Conservation (phyloP, 2,797 vertebrate genomes). For the Lepilemur septentrionalis region DNA sequence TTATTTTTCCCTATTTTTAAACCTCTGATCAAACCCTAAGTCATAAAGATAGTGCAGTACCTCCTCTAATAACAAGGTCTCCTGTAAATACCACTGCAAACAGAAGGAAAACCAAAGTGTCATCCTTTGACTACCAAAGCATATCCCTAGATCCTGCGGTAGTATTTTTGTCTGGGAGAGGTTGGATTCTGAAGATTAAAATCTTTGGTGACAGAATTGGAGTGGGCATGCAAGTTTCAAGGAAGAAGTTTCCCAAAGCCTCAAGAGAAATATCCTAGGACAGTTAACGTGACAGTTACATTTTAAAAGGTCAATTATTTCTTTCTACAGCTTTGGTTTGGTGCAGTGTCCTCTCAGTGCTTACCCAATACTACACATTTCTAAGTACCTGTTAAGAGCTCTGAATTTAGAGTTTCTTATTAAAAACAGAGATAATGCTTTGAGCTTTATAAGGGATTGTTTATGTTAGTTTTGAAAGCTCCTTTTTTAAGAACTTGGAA, state of each 20-base stretch:
- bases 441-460: background rate
- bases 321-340: constrained; percentile 55
- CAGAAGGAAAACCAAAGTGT: constrained; percentile 37
- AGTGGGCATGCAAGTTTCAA: constrained; percentile 51
- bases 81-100: constrained; percentile 40
- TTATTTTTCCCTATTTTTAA: background rate
- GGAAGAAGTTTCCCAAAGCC: constrained; percentile 56
- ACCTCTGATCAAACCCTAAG: constrained; percentile 10
- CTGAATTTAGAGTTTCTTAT: constrained; percentile 53
- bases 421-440: constrained; percentile 54
- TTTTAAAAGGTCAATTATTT: constrained; percentile 51
- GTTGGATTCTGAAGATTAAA: constrained; percentile 48
- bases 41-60: constrained; percentile 48
- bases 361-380: background rate
- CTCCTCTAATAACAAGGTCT: background rate
- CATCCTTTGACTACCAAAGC: constrained; percentile 35
- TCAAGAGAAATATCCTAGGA: constrained; percentile 37
- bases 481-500: background rate
- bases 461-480: constrained; percentile 44
- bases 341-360: background rate
- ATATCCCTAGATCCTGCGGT: background rate
- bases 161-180: constrained; percentile 40
- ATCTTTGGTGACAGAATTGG: constrained; percentile 74
- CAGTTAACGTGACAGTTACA: constrained; percentile 11
- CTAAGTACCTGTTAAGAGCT: constrained; percentile 41